phyloP scores from a whole-genome alignment of 2,888 invertebrate species.

The Drosophila stalkeri region DNA sequence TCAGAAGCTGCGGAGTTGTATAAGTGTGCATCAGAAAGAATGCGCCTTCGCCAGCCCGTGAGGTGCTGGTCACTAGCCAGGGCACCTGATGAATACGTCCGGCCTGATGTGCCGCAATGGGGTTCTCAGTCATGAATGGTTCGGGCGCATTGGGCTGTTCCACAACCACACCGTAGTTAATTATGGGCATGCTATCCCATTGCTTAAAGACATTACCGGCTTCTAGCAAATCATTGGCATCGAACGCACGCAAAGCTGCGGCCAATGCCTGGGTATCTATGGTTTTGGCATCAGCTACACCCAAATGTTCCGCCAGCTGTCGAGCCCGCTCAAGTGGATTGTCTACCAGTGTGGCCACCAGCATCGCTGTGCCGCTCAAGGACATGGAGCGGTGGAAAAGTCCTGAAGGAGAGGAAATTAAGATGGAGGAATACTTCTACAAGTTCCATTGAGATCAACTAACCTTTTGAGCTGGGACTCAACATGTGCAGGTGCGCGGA shows the following conservation, averaged over 20 bases:
- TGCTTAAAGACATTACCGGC: slow-evolving; percentile 84
- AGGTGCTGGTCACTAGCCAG: slow-evolving; percentile 84
- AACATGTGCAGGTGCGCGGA: slow-evolving; percentile 85
- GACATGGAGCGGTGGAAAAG: slow-evolving; percentile 85
- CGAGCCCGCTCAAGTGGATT: slow-evolving; percentile 79
- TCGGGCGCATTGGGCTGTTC: slow-evolving; percentile 81
- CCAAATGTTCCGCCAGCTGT: slow-evolving; percentile 78
- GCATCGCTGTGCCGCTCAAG: slow-evolving; percentile 84
- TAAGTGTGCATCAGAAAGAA: slow-evolving; percentile 76
- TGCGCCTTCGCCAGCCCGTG: slow-evolving; percentile 85
- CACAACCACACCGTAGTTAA: slow-evolving; percentile 83
- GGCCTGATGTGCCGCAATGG: slow-evolving; percentile 82
- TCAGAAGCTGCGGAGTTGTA: slow-evolving; percentile 39
- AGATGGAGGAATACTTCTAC: too few species aligned
- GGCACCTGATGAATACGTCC: slow-evolving; percentile 83
- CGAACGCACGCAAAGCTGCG: slow-evolving; percentile 82
- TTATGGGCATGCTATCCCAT: slow-evolving; percentile 85
- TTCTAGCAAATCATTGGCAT: slow-evolving; percentile 81
- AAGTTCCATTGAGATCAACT: neutral
- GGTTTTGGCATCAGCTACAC: slow-evolving; percentile 71
- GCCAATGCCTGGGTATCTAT: slow-evolving; percentile 76
- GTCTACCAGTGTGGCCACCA: slow-evolving; percentile 45
- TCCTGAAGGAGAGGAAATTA: slow-evolving; percentile 40
- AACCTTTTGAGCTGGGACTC: slow-evolving; percentile 84
- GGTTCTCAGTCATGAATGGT: slow-evolving; percentile 85